These are phyloP conservation scores for Aquatica leii DNA, from an alignment of 2,888 invertebrate species.

Conservation along the genomic window DNA sequence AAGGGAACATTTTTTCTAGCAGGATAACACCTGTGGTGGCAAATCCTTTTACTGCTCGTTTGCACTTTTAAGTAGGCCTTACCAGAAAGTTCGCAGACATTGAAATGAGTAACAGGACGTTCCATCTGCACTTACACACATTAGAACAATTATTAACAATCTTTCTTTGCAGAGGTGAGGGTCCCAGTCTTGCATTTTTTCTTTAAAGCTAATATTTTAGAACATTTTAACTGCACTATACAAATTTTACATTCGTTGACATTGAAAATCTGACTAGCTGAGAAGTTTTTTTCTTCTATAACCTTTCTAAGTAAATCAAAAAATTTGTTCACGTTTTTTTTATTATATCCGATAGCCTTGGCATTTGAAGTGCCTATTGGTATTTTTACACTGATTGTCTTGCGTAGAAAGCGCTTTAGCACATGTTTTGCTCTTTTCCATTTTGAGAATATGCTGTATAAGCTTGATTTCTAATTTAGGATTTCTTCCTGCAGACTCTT, in stretches of 20 bases:
- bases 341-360: conserved; percentile 21
- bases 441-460: no score
- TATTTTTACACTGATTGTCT: conserved; percentile 9
- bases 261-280: conserved; percentile 21
- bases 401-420: conserved; percentile 1
- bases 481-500: no score
- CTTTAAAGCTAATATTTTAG: conserved; percentile 25
- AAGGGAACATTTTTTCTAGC: background rate
- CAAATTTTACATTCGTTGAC: conserved; percentile 21
- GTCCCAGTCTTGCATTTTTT: conserved; percentile 18
- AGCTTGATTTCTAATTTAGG: no score
- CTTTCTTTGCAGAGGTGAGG: conserved; percentile 17
- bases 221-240: conserved; percentile 20
- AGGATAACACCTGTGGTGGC: background rate
- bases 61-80: background rate
- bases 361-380: background rate
- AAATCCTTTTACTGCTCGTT: no score
- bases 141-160: background rate
- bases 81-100: background rate
- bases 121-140: background rate
- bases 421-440: conserved; percentile 7
- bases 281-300: conserved; percentile 8
- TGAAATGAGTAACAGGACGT: background rate
- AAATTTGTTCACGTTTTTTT: conserved; percentile 23
- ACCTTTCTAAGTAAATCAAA: conserved; percentile 27